phyloP scores from a whole-genome alignment of 2,113 vertebrate species.

The Nymphicus hollandicus region DNA sequence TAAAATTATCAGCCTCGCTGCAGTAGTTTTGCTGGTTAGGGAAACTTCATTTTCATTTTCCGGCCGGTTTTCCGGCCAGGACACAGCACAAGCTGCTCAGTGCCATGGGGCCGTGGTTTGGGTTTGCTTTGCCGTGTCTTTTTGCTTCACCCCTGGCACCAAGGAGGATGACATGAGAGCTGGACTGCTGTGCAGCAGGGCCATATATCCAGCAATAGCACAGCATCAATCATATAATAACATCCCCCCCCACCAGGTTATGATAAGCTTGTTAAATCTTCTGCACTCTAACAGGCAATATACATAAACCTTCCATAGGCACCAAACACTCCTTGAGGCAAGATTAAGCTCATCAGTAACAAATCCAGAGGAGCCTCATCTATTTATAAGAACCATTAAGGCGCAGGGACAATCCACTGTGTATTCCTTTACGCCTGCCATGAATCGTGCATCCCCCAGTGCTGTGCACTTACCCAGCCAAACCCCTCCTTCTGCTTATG shows the following conservation, averaged over 20 bases:
- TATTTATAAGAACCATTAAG: neutral
- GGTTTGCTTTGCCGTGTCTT: neutral
- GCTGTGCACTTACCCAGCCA: neutral
- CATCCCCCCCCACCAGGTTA: fast-evolving
- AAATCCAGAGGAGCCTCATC: neutral
- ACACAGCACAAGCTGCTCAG: fast-evolving
- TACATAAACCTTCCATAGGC: neutral
- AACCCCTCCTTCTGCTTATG: neutral
- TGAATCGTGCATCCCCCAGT: neutral
- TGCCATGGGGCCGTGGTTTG: neutral
- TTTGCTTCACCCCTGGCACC: neutral
- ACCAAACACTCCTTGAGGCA: neutral
- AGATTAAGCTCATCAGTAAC: neutral
- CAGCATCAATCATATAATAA: neutral
- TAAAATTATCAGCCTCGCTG: conserved; percentile 1
- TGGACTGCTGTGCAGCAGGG: neutral
- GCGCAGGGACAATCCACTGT: fast-evolving
- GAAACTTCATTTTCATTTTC: conserved; percentile 40
- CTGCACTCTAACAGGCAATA: neutral
- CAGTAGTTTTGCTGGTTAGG: neutral
- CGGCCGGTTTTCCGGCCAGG: neutral
- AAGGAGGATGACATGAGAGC: neutral
- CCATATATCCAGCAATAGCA: neutral
- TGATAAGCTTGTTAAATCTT: neutral
- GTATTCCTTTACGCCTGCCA: neutral